Base-by-base conservation (phyloP, 2,797 vertebrate species). In the Kryptolebias ocellatus region DNA sequence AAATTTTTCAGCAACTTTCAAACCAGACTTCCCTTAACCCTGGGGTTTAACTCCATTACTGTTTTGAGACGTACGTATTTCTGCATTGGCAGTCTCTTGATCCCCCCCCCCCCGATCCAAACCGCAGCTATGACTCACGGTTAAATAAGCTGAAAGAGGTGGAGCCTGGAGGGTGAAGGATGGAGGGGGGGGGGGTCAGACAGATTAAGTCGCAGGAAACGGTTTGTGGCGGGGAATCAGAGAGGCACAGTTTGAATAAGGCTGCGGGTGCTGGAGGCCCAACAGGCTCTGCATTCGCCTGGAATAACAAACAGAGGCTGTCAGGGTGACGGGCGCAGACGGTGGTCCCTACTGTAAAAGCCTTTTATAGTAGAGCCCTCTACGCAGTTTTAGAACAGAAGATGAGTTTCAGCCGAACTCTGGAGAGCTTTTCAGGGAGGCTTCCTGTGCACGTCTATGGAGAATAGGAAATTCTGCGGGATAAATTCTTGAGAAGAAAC, bases 81-180 rank as follows among this genome's bases (percentile, higher is more conserved):
- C 77, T 78, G 74, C 81, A 76, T 88, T 70, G 72, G 82, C 75
- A 79, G 72, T 83, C 72, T 80, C 80, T 89, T 88, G 86, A 92
- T 92, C 85, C 49, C 70, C 42, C 12, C 92, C 92, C 85, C 49
- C 70, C 42, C 12, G 1, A 65, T 88, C 91, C 90, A 94, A 92
- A 93, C 94, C 93, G 61, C 92, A 92, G 80, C 65, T 69, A 89
- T 95, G 93, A 95, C 86, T 94, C 93, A 93, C 64, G 76, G 88
- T 81, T 90, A 90, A 92, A 90, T 89, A 87, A 92, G 87, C 80
- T 78, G 75, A 78, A 81, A 78, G 83, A 61, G 77, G 59, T 58
- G 73, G 56, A 52, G 60, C 47, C 52, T 17, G 45, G 45, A 16
- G 45, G 54, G 59, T 50, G 44, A 28, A 53, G 55, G 72, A 53